A percentile compares a stretch with the other conserved stretches of the same genome.
Conservation (phyloP, 1,140 invertebrate species). For the Trinorchestia longiramus region DNA sequence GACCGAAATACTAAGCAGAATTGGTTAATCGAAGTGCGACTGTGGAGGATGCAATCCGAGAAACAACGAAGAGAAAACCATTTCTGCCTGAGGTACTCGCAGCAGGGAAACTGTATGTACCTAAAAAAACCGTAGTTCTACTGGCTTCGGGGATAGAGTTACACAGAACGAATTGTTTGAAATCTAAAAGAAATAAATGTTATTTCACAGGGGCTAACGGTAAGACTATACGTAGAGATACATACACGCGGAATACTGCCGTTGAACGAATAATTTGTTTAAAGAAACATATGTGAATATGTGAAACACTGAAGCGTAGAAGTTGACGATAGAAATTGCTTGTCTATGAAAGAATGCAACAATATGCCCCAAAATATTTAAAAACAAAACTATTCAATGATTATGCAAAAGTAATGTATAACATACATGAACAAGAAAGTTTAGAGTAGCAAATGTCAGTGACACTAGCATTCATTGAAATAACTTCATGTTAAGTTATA, state of each 20-base stretch:
- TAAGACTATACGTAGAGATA: neutral
- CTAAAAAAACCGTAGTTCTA: neutral
- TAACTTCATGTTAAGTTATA: neutral
- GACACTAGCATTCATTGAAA: neutral
- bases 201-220: neutral
- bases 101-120: neutral
- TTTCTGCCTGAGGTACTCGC: neutral
- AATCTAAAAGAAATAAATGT: neutral
- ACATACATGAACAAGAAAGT: neutral
- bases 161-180: neutral
- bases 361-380: neutral
- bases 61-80: neutral
- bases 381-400: neutral
- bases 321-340: neutral
- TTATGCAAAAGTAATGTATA: neutral
- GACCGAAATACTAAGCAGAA: neutral
- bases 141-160: neutral
- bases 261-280: neutral
- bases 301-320: neutral
- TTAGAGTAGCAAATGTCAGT: neutral
- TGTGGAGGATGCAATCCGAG: neutral
- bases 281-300: neutral
- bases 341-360: neutral
- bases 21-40: neutral
- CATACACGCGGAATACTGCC: neutral